Evolutionary conservation across 2,888 invertebrate species (phyloP).

Genomic region (Coenonympha arcania): DNA sequence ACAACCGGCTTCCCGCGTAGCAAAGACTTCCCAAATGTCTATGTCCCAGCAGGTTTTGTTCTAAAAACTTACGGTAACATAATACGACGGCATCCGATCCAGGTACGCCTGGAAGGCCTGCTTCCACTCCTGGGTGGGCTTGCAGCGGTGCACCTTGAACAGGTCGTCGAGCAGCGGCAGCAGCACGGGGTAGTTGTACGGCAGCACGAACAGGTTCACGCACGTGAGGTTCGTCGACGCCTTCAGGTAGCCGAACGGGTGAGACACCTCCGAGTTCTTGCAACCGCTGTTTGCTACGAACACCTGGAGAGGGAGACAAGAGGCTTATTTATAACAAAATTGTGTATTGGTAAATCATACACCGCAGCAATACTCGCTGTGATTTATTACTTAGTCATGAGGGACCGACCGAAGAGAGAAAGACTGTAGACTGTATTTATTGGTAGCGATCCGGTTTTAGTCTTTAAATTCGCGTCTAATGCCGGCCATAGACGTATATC

Average conservation of each 20-base stretch:
- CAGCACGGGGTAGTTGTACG: conserved; percentile 98
- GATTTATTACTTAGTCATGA: too few relatives aligned
- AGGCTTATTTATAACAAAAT: neutral
- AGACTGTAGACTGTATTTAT: too few relatives aligned
- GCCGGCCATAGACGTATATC: too few relatives aligned
- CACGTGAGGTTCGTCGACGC: conserved; percentile 94
- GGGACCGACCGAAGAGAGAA: too few relatives aligned
- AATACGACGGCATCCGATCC: conserved; percentile 97
- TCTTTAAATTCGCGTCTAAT: too few relatives aligned
- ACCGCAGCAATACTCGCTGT: too few relatives aligned
- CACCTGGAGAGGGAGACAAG: conserved; percentile 70
- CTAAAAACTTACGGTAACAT: conserved; percentile 77
- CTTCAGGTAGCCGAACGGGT: conserved; percentile 98
- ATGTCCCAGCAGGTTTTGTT: too few relatives aligned
- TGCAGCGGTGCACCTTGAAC: conserved; percentile 92
- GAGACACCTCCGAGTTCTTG: conserved; percentile 83
- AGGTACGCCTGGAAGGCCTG: conserved; percentile 94
- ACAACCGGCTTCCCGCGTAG: too few relatives aligned
- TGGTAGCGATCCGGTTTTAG: too few relatives aligned
- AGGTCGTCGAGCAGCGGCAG: conserved; percentile 94
- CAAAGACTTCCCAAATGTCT: too few relatives aligned
- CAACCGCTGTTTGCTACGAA: conserved; percentile 94
- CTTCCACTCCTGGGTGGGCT: conserved; percentile 94
- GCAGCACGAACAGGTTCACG: conserved; percentile 97
- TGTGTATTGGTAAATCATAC: too few relatives aligned